phyloP scores from a whole-genome alignment of 2,888 invertebrate species.

The Octonoba sinensis region DNA sequence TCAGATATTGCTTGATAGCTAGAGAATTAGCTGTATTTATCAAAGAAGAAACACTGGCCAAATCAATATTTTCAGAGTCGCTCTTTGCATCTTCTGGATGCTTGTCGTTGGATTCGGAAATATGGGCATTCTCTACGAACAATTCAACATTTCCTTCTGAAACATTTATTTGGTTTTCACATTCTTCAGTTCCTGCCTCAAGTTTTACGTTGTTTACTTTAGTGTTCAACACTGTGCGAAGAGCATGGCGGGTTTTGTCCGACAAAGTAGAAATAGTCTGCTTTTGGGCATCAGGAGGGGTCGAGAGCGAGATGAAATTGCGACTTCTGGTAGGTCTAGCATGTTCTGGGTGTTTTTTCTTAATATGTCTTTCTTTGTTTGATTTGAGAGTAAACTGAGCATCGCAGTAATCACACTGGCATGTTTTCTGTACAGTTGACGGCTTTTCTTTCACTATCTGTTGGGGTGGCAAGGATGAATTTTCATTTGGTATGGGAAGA shows the following conservation, averaged over 20 bases:
- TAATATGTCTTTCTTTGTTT: constrained; percentile 94
- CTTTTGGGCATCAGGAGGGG: background rate
- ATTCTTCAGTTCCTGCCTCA: constrained; percentile 3
- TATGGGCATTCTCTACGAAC: background rate
- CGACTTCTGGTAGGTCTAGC: constrained; percentile 32
- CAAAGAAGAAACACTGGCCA: constrained; percentile 84
- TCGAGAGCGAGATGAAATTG: constrained; percentile 7
- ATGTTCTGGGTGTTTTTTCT: constrained; percentile 91
- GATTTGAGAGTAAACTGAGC: constrained; percentile 87
- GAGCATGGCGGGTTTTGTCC: constrained; percentile 34
- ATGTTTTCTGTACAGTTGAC: constrained; percentile 73
- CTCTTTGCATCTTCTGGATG: background rate
- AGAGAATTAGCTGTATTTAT: constrained; percentile 81
- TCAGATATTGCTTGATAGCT: constrained; percentile 65
- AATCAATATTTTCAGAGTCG: constrained; percentile 73
- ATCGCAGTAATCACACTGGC: constrained; percentile 89
- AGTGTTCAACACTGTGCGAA: constrained; percentile 26
- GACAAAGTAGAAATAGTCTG: constrained; percentile 12
- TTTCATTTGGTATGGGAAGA: background rate
- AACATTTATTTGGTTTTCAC: background rate
- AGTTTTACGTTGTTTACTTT: constrained; percentile 14
- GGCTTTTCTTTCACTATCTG: background rate
- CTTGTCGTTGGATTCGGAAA: background rate
- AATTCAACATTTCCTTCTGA: background rate
- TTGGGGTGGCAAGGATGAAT: background rate